Conservation (phyloP, 2,888 invertebrate genomes). For the Masnerella sp. region DNA sequence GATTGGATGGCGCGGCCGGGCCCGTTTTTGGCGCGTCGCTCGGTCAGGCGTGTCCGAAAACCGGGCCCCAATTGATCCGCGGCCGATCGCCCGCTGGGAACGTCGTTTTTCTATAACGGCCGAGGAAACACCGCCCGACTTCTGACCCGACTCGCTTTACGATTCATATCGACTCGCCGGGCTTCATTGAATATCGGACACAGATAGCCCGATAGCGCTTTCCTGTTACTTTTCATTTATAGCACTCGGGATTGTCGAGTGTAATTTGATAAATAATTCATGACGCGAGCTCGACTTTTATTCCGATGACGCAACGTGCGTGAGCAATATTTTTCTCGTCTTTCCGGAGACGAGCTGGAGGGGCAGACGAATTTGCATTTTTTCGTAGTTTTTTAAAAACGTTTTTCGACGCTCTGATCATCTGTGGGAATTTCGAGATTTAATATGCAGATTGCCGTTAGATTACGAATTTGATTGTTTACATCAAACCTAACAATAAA, state of each 20-base stretch:
- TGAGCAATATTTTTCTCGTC: slow-evolving; percentile 39
- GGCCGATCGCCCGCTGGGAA: slow-evolving; percentile 50
- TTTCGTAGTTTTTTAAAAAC: slow-evolving; percentile 27
- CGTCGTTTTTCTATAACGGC: slow-evolving; percentile 33
- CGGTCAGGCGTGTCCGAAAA: slow-evolving; percentile 31
- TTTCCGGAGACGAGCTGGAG: not conserved
- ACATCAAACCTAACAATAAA: not conserved
- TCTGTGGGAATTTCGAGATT: slow-evolving; percentile 19
- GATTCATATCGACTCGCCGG: slow-evolving; percentile 50
- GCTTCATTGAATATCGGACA: slow-evolving; percentile 53
- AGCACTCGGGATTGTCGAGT: slow-evolving; percentile 39
- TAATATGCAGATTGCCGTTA: slow-evolving; percentile 1
- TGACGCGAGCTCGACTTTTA: slow-evolving; percentile 48
- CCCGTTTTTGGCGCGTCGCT: slow-evolving; percentile 34
- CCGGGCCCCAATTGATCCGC: slow-evolving; percentile 36
- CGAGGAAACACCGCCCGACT: slow-evolving; percentile 47
- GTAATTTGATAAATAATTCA: slow-evolving; percentile 56
- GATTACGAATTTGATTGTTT: not conserved
- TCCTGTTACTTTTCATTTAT: slow-evolving; percentile 55
- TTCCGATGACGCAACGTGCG: slow-evolving; percentile 50
- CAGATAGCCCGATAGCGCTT: slow-evolving; percentile 46
- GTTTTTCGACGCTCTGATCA: slow-evolving; percentile 13
- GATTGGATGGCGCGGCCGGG: slow-evolving; percentile 17
- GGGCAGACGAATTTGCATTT: slow-evolving; percentile 26
- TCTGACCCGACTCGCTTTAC: slow-evolving; percentile 45